A percentile compares a stretch with the other conserved stretches of the same genome.
Conservation (phyloP, 1,140 invertebrate genomes). For the Propsilocerus akamusi region DNA sequence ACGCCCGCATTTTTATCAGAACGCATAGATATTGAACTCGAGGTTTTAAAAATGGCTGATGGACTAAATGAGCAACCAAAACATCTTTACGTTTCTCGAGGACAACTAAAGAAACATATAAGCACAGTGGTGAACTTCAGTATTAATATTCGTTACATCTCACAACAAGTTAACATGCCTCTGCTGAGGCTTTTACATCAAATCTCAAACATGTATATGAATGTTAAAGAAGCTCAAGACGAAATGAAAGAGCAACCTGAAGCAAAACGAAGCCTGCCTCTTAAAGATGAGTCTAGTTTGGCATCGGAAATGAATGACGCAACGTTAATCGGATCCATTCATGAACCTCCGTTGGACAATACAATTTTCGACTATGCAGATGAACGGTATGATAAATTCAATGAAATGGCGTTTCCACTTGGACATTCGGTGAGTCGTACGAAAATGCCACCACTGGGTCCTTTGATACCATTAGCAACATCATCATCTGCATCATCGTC, state of each 20-base stretch:
- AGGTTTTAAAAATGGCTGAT: constrained; percentile 76
- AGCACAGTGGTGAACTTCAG: constrained; percentile 77
- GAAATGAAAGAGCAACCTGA: constrained; percentile 59
- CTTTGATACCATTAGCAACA: constrained; percentile 18
- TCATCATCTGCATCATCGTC: constrained; percentile 38
- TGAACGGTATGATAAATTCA: constrained; percentile 25
- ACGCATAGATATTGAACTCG: constrained; percentile 71
- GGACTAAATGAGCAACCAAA: constrained; percentile 71
- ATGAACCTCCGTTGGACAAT: constrained; percentile 22
- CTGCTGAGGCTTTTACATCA: constrained; percentile 82
- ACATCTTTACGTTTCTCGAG: constrained; percentile 63
- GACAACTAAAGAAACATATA: constrained; percentile 76
- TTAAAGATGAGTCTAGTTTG: constrained; percentile 25
- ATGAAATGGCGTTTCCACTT: constrained; percentile 11
- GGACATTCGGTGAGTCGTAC: constrained; percentile 1
- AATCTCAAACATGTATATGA: constrained; percentile 94
- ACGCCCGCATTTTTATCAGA: constrained; percentile 84
- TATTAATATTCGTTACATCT: constrained; percentile 69
- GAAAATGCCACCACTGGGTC: constrained; percentile 5
- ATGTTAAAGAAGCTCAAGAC: constrained; percentile 84
- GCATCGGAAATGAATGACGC: constrained; percentile 47
- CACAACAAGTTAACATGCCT: constrained; percentile 90
- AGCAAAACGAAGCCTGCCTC: constrained; percentile 21
- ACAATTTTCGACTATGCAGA: constrained; percentile 9
- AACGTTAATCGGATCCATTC: constrained; percentile 16